Base-by-base conservation (phyloP, 2,888 invertebrate species). In the Zhuqinia jingwanae region DNA sequence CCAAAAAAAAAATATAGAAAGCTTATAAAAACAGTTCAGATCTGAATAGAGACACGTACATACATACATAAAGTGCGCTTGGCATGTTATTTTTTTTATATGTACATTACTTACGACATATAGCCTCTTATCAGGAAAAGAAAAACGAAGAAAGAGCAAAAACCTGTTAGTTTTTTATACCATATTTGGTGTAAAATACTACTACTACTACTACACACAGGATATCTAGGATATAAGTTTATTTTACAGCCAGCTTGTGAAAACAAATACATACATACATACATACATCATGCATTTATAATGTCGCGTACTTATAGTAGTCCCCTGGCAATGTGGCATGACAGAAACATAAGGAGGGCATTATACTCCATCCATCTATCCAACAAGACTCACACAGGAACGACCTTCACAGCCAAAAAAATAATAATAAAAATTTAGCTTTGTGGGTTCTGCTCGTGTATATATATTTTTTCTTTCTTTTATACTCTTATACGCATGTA, bases 81-180 rank as follows among this genome's bases (percentile, higher is more conserved):
- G n/a, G n/a, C n/a, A n/a, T n/a, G n/a, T n/a, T n/a, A n/a, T n/a
- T n/a, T n/a, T n/a, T n/a, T n/a, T n/a, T n/a, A n/a, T n/a, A n/a
- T n/a, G n/a, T n/a, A n/a, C n/a, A n/a, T n/a, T n/a, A n/a, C n/a
- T n/a, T n/a, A n/a, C n/a, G n/a, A n/a, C n/a, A n/a, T n/a, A n/a
- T n/a, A n/a, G n/a, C n/a, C 13, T n/a, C 8, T 63, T n/a, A 30
- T 30, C 63, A 27, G 63, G 63, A 63, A 63, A 30, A 63, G 17
- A 36, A 42, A 17, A 30, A 30, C 10, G 17, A 65, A 65, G 65
- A 60, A 60, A 27, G 63, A n/a, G n/a, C n/a, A n/a, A 36, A 36
- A 42, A 36, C 65, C 65, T 65, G 65, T 36, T 42, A 65, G 65
- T 65, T 65, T 65, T n/a, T 42, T 60, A 60, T 22, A 60, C 60